Percentiles rank a stretch among this genome's conserved stretches.
These are phyloP conservation scores for Trachelus iudaicus DNA, from an alignment of 2,888 invertebrate genomes.

Conservation along the genomic window DNA sequence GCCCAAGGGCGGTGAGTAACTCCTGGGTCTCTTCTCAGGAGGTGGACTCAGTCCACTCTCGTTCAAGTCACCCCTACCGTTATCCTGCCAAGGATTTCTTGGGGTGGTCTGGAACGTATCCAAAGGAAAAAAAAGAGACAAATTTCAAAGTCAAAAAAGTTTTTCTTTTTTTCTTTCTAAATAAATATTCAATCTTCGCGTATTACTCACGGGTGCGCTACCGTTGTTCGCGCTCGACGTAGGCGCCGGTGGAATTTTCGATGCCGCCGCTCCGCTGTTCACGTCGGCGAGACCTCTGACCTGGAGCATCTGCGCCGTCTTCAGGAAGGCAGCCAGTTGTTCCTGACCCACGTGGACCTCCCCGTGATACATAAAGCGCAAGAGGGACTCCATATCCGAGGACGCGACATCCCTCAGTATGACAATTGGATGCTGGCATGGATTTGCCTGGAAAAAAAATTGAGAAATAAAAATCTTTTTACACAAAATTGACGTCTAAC, in stretches of 20 bases:
- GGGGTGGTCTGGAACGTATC: conserved; percentile 68
- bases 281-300: conserved; percentile 89
- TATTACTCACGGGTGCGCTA: conserved; percentile 75
- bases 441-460: conserved; percentile 73
- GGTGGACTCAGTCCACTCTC: conserved; percentile 72
- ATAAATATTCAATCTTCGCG: not conserved
- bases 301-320: conserved; percentile 88
- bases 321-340: conserved; percentile 85
- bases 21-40: conserved; percentile 63
- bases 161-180: not conserved
- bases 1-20: conserved; percentile 59
- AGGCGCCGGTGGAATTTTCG: conserved; percentile 53
- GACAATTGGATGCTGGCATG: conserved; percentile 91
- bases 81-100: conserved; percentile 73
- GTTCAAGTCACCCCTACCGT: conserved; percentile 68
- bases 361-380: conserved; percentile 93
- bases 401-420: conserved; percentile 87
- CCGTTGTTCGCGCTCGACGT: conserved; percentile 70
- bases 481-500: not conserved
- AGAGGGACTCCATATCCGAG: conserved; percentile 86
- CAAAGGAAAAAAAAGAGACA: conserved; percentile 16
- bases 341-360: conserved; percentile 92
- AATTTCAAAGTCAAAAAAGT: not conserved
- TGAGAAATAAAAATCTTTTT: not conserved
- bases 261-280: conserved; percentile 65